Evolutionary conservation across 2,797 vertebrate genomes (phyloP).

Genomic region (Acipenser ruthenus): DNA sequence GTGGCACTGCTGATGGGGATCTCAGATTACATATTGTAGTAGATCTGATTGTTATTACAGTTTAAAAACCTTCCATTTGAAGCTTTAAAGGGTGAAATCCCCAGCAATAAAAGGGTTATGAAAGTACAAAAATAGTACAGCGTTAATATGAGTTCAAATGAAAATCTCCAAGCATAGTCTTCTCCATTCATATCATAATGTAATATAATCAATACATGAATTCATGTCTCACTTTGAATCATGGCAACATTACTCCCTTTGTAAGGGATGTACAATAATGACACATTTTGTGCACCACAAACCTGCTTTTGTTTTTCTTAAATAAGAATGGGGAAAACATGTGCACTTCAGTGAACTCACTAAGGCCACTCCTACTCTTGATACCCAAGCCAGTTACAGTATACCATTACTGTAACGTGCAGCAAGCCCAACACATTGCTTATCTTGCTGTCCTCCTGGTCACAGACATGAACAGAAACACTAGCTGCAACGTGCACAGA

Average conservation of each 20-base stretch:
- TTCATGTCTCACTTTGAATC: slow-evolving; percentile 25
- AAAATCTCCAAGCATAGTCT: slow-evolving; percentile 14
- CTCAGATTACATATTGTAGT: slow-evolving; percentile 8
- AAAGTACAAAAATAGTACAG: slow-evolving; percentile 71
- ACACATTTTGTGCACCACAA: slow-evolving; percentile 63
- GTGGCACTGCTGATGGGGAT: slow-evolving; percentile 60
- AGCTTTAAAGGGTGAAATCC: slow-evolving; percentile 45
- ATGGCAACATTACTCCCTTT: slow-evolving; percentile 19
- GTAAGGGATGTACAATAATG: slow-evolving; percentile 45
- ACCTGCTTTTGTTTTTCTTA: slow-evolving; percentile 48
- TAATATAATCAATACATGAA: slow-evolving; percentile 42
- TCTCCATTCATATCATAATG: slow-evolving; percentile 48
- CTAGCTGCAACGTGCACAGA: no score
- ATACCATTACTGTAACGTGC: slow-evolving; percentile 7
- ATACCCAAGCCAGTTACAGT: slow-evolving; percentile 39
- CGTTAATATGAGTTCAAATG: slow-evolving; percentile 41
- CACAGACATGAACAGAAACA: no score
- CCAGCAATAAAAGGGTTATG: slow-evolving; percentile 43
- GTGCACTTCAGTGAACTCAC: slow-evolving; percentile 67
- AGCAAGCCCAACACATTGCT: not conserved
- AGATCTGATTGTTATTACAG: slow-evolving; percentile 10
- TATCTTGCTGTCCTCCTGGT: no score
- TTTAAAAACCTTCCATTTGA: slow-evolving; percentile 37
- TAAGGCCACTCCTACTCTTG: slow-evolving; percentile 75
- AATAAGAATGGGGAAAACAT: slow-evolving; percentile 50